Evolutionary conservation across 1,140 invertebrate species (phyloP), one percentile per base, ranked within the genome.

Genomic region (Temnothorax curvispinosus): DNA sequence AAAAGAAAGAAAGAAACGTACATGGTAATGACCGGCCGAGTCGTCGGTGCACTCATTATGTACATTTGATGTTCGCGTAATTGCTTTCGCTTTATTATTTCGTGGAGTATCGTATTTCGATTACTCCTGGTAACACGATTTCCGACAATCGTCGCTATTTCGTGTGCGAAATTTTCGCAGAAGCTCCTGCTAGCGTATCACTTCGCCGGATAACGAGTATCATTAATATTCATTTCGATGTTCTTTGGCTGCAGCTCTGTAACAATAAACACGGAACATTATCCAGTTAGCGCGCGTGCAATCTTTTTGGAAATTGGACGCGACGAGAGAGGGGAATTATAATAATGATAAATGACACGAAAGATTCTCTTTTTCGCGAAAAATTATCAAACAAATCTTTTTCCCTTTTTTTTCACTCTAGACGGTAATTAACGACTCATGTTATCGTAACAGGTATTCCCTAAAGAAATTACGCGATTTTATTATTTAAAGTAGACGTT

Each of bases 41-140:
- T 9, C 41, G 13, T 13, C 50, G 35, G 0, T 15, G 67, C 54
- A 47, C 62, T 84, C 67, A 84, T 74, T 84, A 84, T 84, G 69
- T 74, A 84, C 54, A 84, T 84, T 84, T 84, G 54, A 84, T 74
- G 69, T 84, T 84, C 72, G 80, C 54, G 80, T 84, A 84, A 84
- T 84, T 74, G 69, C 80, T 60, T 75, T 84, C 15, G 69, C 69
- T 84, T 84, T 84, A 84, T 84, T 62, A 84, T 56, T 50, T 69
- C 41, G n/a, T 8, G 56, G 80, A 84, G 80, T 75, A 75, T 84
- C 80, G 69, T 84, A 84, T 84, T 75, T 84, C 80, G 69, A 84
- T 84, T 84, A 84, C 80, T 50, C 27, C 32, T 47, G 69, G 11
- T 52, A 75, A 74, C 69, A 75, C 41, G 38, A 62, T 84, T 75